Evolutionary conservation across 1,140 invertebrate species (phyloP), one percentile per base, ranked within the genome.

Genomic region (Hylaeus volcanicus): DNA sequence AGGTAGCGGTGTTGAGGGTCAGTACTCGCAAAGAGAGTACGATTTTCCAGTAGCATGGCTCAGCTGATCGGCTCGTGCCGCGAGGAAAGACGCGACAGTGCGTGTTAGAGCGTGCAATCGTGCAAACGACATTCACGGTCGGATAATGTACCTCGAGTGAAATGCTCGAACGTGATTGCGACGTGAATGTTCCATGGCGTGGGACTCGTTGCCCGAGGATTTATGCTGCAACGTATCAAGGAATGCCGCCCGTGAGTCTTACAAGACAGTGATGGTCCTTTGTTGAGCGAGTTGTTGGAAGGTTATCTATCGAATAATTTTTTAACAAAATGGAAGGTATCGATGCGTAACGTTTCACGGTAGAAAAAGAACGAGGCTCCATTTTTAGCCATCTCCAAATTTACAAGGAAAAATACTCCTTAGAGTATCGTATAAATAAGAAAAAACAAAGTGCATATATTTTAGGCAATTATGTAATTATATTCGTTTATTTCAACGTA

Each of bases 161-260:
- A 87, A 82, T 84, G 72, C 68, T 68, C 65, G 55, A 63, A 65
- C 70, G 77, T 84, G 72, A 84, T 80, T 56, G 64, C 71, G 64
- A 77, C 76, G 43, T 64, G 82, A 84, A 82, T 56, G 76, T 81
- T 77, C 51, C 58, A 84, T 86, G 85, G 78, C 71, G 60, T 69
- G 65, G 79, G 78, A 77, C 83, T 79, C 70, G 72, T 78, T 60
- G 66, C 41, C 48, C 41, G 69, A 86, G 56, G 53, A 79, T 80
- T 65, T 82, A 61, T 70, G 58, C 51, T 70, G 61, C 79, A 12
- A 74, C 55, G 45, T 14, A 66, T 12, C 48, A 9, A 65, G 71
- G 65, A 84, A 74, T 74, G 78, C 63, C 71, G 3, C 53, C 71
- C 45, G 78, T 80, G 64, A 80, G 78, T 80, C 53, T 80, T 43